Base-by-base conservation (phyloP, 2,888 invertebrate genomes). In the Stramonita haemastoma region DNA sequence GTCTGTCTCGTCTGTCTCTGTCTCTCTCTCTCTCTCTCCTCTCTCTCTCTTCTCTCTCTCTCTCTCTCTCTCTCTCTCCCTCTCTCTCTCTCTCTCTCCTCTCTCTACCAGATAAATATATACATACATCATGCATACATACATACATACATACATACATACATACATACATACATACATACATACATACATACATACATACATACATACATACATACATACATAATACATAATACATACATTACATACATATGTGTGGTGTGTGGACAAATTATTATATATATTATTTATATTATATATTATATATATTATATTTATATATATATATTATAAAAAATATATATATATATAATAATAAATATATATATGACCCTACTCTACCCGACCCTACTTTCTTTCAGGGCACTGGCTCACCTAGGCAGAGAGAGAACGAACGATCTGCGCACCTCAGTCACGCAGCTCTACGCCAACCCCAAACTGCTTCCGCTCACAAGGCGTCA, bases 371-470 rank as follows among this genome's bases (percentile, higher is more conserved):
- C 46, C 46, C 46, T 46, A 46, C 46, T 46, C 46, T 46, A 46
- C 46, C 46, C 46, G 2, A 46, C 92, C 90, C 34, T 32, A 15
- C 91, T 92, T 92, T 91, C 94, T 94, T 46, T 46, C 97, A 99
- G 99, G 99, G 98, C 98, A 90, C 98, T 99, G 94, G 98, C 98
- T 91, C 98, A 98, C 97, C 98, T 98, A 77, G 98, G 98, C 90
- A 98, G 98, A 96, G 98, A 98, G 96, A 98, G 98, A 93, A 98
- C 98, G 96, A 98, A 98, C 96, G 97, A 98, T 93, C 97, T 98
- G 92, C 94, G 95, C 57, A 92, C 93, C 15, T 93, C 94, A 2
- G 92, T 93, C 17, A 93, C 94, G 13, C 93, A 94, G 86, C 91
- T 94, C 6, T 94, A 93, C 89, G 92, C 93, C 89, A 95, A 94